phyloP scores from a whole-genome alignment of 2,797 vertebrate species.

The Lycodopsis pacificus region DNA sequence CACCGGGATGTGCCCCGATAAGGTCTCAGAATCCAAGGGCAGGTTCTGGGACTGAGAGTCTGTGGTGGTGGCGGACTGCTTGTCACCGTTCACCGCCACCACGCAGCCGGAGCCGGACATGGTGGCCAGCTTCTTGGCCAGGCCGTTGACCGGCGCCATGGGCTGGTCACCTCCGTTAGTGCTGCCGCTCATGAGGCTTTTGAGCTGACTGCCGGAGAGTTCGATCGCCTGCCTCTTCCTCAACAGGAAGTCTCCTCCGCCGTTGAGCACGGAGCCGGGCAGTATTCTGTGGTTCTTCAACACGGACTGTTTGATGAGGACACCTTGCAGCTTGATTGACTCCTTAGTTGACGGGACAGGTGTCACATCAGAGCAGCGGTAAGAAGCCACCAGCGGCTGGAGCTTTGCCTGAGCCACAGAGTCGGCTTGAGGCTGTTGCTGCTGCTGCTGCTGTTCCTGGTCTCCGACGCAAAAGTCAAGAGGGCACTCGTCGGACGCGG shows the following conservation, averaged over 20 bases:
- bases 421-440: slow-evolving; percentile 73
- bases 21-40: slow-evolving; percentile 72
- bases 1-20: slow-evolving; percentile 87
- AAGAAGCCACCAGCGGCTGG: slow-evolving; percentile 94
- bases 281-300: slow-evolving; percentile 93
- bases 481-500: slow-evolving; percentile 87
- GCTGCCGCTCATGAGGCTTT: slow-evolving; percentile 92
- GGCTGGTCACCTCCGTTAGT: slow-evolving; percentile 85
- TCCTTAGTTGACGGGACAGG: slow-evolving; percentile 92
- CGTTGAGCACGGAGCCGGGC: slow-evolving; percentile 86
- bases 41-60: slow-evolving; percentile 83
- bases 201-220: slow-evolving; percentile 93
- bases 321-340: slow-evolving; percentile 94
- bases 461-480: slow-evolving; percentile 88
- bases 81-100: slow-evolving; percentile 83
- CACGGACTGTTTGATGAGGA: slow-evolving; percentile 96
- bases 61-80: slow-evolving; percentile 71
- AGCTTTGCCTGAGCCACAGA: slow-evolving; percentile 85
- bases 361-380: slow-evolving; percentile 95
- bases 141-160: slow-evolving; percentile 93
- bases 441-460: slow-evolving; percentile 86
- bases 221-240: slow-evolving; percentile 93
- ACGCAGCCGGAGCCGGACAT: slow-evolving; percentile 87
- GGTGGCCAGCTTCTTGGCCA: slow-evolving; percentile 93
- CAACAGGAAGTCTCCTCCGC: slow-evolving; percentile 89